Evolutionary conservation across 2,113 vertebrate species (phyloP), one percentile per base, ranked within the genome.

Genomic region (Empidonax traillii): DNA sequence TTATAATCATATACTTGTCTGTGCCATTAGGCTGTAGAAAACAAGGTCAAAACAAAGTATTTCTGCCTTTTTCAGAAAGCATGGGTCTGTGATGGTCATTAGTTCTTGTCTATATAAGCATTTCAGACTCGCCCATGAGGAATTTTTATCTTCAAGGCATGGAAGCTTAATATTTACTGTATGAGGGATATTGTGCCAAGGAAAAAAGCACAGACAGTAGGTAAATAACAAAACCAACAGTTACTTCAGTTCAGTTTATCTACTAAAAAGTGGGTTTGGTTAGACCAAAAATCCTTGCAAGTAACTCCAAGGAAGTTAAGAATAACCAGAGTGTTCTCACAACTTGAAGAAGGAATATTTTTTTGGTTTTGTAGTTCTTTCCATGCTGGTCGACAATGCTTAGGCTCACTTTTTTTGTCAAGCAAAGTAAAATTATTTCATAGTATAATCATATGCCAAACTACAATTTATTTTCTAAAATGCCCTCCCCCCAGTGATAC

Each of bases 401-500:
- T 39, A 49, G 35, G 19, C 8, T 69, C 23, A 59, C 18, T 76
- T 65, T 33, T 37, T 37, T 58, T 52, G 71, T 58, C 28, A 53
- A 65, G 47, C 12, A 62, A 88, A 22, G 28, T 31, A 31, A 43
- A 44, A 65, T 65, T 31, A 65, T 44, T 43, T 65, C 22, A 22
- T 44, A 31, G 51, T 4, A n/a, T 46, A 30, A 51, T 46, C 17
- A 41, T 31, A 62, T n/a, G 18, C 17, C 13, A 14, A 76, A n/a
- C 4, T 49, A 31, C 7, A n/a, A 53, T n/a, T 71, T 59, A 33
- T 71, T 76, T 81, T 43, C 31, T 25, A 53, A 71, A 76, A 71
- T 33, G 4, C 3, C 12, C 6, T 13, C 7, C 37, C 15, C 5
- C 31, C 65, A 33, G 5, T 10, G 0, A 12, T 53, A 72, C 59